These are phyloP conservation scores for Alosa alosa DNA, from an alignment of 2,113 vertebrate genomes.

Conservation along the genomic window DNA sequence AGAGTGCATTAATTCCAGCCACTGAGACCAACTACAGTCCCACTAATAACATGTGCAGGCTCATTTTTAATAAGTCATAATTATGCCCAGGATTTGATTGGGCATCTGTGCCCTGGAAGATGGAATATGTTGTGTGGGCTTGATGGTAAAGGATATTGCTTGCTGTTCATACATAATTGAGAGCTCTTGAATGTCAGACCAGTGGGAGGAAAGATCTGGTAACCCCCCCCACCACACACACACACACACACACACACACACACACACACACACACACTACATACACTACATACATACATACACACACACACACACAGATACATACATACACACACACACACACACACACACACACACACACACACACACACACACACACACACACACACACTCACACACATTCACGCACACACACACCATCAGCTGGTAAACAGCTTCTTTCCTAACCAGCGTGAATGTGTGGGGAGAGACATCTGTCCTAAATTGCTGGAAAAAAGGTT, in stretches of 20 bases:
- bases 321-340: not conserved
- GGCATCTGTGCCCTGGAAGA: conserved; percentile 76
- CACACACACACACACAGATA: not conserved
- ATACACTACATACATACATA: not conserved
- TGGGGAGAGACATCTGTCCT: conserved; percentile 42
- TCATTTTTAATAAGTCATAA: conserved; percentile 81
- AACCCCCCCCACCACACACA: conserved; percentile 62
- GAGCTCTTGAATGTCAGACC: conserved; percentile 81
- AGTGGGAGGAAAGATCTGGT: conserved; percentile 74
- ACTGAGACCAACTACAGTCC: conserved; percentile 69
- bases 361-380: not conserved
- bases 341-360: not conserved
- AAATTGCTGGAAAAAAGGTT: conserved; percentile 24
- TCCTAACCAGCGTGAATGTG: conserved; percentile 32
- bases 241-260: not conserved
- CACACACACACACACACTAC: not conserved
- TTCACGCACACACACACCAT: not conserved
- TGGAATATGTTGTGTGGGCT: conserved; percentile 79
- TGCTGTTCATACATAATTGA: conserved; percentile 83
- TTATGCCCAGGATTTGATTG: conserved; percentile 76
- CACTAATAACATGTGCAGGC: conserved; percentile 70
- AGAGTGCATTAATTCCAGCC: conserved; percentile 66
- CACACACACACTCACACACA: not conserved
- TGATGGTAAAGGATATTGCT: conserved; percentile 82
- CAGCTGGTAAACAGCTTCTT: conserved; percentile 22